Conservation (phyloP, 92 coral and sea anemone genomes). For the Ricordea florida region DNA sequence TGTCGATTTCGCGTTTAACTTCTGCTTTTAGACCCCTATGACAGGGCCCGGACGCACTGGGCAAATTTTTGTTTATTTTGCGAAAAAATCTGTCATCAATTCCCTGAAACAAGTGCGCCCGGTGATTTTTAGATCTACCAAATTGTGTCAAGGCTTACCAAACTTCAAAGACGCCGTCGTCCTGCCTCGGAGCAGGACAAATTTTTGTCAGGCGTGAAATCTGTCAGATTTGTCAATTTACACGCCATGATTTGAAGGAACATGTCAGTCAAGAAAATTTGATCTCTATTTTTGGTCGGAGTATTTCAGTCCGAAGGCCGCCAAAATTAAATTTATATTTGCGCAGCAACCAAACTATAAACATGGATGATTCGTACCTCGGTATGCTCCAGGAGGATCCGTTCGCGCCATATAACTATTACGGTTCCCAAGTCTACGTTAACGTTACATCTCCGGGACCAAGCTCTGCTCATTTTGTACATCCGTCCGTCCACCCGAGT, state of each 20-base stretch:
- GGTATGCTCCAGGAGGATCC: conserved; percentile 4
- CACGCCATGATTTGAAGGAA: conserved; percentile 3
- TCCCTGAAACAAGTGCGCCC: no score
- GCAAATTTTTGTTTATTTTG: no score
- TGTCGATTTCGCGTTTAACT: no score
- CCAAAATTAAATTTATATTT: background rate
- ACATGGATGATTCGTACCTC: conserved; percentile 22
- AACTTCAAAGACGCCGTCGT: no score
- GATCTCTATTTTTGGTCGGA: background rate
- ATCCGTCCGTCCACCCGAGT: conserved; percentile 6
- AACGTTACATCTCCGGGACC: conserved; percentile 7
- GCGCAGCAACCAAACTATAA: conserved; percentile 23
- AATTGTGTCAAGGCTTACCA: no score
- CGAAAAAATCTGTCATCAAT: no score
- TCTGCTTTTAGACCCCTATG: no score
- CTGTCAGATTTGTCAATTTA: background rate
- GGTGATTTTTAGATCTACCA: no score
- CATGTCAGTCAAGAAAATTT: background rate
- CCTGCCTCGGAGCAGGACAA: no score
- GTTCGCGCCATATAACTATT: background rate
- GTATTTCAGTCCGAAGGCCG: conserved; percentile 6
- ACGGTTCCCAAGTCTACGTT: conserved; percentile 7
- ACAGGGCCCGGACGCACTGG: no score
- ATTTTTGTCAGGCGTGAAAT: background rate
- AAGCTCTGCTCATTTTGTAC: conserved; percentile 16